Percentiles rank a stretch among this genome's conserved stretches.
Evolutionary conservation across 2,797 vertebrate genomes (phyloP).

Genomic region (Scyliorhinus canicula): DNA sequence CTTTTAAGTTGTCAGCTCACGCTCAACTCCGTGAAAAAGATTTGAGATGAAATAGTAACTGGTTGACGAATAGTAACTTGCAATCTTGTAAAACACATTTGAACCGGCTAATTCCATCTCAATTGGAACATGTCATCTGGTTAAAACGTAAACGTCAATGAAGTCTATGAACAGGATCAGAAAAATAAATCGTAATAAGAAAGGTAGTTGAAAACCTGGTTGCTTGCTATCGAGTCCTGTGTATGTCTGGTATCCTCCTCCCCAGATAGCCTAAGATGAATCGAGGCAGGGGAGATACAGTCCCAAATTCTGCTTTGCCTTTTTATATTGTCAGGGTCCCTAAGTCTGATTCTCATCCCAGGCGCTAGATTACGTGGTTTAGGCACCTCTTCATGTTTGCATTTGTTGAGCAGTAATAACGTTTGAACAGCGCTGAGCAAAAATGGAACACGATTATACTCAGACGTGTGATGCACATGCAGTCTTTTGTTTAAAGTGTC

Average conservation of each 20-base stretch:
- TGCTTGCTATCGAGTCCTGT: neutral
- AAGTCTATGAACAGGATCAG: neutral
- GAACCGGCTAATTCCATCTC: neutral
- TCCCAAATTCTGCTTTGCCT: neutral
- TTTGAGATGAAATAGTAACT: neutral
- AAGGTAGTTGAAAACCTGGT: neutral
- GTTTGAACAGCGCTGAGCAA: neutral
- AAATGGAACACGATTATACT: neutral
- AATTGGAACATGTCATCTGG: neutral
- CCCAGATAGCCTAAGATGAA: neutral
- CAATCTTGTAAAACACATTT: neutral
- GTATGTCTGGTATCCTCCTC: neutral
- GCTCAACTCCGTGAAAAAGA: too few relatives aligned
- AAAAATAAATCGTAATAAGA: neutral
- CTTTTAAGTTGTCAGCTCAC: neutral
- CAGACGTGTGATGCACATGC: too few relatives aligned
- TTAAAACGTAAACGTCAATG: neutral
- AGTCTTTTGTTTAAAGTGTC: neutral
- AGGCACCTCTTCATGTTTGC: neutral
- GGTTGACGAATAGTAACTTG: neutral
- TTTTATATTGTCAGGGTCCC: neutral
- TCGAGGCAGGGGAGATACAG: neutral
- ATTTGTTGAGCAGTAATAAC: neutral
- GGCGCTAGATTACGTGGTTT: neutral
- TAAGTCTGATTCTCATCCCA: neutral